phyloP scores from a whole-genome alignment of 2,888 invertebrate genomes.

The Meiosimyza decipiens region DNA sequence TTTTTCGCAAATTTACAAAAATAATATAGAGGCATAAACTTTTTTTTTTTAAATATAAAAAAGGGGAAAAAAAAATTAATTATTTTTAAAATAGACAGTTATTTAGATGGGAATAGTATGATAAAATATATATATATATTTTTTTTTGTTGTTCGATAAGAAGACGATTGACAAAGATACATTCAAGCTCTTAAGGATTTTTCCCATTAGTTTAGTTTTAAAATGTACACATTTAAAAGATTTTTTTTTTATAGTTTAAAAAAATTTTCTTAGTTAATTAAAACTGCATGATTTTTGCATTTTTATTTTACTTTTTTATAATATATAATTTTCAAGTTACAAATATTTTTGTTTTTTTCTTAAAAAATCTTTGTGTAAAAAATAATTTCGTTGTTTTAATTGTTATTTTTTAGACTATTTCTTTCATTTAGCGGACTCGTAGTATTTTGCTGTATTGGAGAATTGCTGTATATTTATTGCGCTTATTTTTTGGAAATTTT shows the following conservation, averaged over 20 bases:
- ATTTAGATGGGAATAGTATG: constrained; percentile 34
- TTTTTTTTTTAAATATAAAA: background rate
- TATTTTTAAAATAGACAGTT: constrained; percentile 14
- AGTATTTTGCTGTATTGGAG: background rate
- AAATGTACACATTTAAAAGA: constrained; percentile 10
- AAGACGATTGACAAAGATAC: constrained; percentile 30
- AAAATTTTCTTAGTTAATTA: background rate
- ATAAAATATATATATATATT: constrained; percentile 29
- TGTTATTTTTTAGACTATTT: constrained; percentile 21
- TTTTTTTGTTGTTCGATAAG: background rate
- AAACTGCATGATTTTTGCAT: background rate
- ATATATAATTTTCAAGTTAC: constrained; percentile 1
- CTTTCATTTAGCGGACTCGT: background rate
- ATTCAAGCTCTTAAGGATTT: constrained; percentile 32
- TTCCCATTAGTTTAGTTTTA: background rate
- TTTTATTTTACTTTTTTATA: background rate
- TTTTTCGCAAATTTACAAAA: background rate
- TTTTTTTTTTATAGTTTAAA: background rate
- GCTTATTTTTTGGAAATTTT: constrained; percentile 5
- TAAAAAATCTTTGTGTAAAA: constrained; percentile 35
- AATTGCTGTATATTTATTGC: constrained; percentile 6
- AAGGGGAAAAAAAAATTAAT: constrained; percentile 10
- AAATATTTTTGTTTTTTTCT: constrained; percentile 6
- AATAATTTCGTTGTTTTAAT: constrained; percentile 38
- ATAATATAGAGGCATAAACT: background rate